Percentiles rank a stretch among this genome's conserved stretches.
Conservation (phyloP, 2,888 invertebrate species). For the Congeria kusceri region DNA sequence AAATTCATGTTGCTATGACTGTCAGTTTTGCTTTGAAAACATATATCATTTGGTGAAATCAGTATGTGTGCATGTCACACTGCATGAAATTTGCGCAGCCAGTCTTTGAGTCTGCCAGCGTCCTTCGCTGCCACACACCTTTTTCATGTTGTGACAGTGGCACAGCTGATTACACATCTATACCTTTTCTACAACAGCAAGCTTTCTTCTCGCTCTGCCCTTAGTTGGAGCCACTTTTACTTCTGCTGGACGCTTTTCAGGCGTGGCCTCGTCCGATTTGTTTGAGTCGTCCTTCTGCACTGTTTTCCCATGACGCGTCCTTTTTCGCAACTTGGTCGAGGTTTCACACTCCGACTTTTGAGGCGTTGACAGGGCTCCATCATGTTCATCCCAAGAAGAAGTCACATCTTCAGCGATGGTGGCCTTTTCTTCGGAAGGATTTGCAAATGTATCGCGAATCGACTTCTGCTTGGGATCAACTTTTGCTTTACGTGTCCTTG, state of each 20-base stretch:
- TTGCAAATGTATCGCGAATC: constrained; percentile 16
- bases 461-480: constrained; percentile 51
- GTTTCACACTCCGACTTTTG: constrained; percentile 21
- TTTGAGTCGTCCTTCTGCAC: not conserved
- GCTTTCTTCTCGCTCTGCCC: constrained; percentile 56
- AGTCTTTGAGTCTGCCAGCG: no score
- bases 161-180: not conserved
- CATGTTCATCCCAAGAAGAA: constrained; percentile 75
- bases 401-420: constrained; percentile 62
- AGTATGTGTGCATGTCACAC: no score
- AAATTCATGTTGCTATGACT: no score
- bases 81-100: no score
- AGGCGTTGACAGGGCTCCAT: constrained; percentile 51
- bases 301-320: constrained; percentile 33
- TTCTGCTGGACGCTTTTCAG: constrained; percentile 31
- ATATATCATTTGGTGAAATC: no score
- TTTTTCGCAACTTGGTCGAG: constrained; percentile 25
- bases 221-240: not conserved
- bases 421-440: not conserved
- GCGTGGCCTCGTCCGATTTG: constrained; percentile 40
- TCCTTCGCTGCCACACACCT: no score
- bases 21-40: no score
- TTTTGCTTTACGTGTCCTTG: constrained; percentile 49
- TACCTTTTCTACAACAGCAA: constrained; percentile 21
- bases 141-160: not conserved